Percentiles rank a stretch among this genome's conserved stretches.
Conservation (phyloP, 2,113 vertebrate genomes). For the Seriola quinqueradiata region DNA sequence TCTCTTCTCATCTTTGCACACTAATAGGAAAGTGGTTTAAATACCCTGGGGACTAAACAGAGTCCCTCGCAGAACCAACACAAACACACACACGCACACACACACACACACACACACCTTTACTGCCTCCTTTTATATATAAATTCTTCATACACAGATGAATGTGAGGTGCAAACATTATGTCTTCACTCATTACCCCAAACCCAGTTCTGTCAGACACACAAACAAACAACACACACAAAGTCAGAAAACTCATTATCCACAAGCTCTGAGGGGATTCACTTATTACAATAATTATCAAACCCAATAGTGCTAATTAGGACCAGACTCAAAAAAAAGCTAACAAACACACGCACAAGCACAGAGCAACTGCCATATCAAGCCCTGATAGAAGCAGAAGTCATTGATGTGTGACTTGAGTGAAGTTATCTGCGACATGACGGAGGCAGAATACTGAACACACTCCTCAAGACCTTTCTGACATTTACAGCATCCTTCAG, state of each 20-base stretch:
- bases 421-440: conserved; percentile 3
- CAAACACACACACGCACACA: conserved; percentile 21
- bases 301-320: conserved; percentile 61
- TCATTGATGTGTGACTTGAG: conserved; percentile 18
- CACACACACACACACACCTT: conserved; percentile 27
- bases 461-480: background rate
- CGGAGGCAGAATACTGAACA: conserved; percentile 22
- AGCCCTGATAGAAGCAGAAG: conserved; percentile 18
- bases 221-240: conserved; percentile 34
- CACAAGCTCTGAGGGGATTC: conserved; percentile 46
- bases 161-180: conserved; percentile 11
- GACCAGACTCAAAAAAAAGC: conserved; percentile 7
- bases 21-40: conserved; percentile 52
- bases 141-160: conserved; percentile 8
- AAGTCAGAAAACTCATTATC: conserved; percentile 62
- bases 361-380: background rate
- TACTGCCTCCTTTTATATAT: background rate
- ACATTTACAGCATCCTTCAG: conserved; percentile 6
- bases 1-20: conserved; percentile 51
- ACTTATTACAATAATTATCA: conserved; percentile 59
- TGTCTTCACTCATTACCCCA: conserved; percentile 3
- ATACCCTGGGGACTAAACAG: conserved; percentile 35
- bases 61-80: background rate
- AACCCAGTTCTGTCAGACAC: conserved; percentile 41
- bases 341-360: conserved; percentile 28